Percentiles rank a stretch among this genome's conserved stretches.
phyloP scores from a whole-genome alignment of 2,888 invertebrate species.

The Lucinisca nassula region DNA sequence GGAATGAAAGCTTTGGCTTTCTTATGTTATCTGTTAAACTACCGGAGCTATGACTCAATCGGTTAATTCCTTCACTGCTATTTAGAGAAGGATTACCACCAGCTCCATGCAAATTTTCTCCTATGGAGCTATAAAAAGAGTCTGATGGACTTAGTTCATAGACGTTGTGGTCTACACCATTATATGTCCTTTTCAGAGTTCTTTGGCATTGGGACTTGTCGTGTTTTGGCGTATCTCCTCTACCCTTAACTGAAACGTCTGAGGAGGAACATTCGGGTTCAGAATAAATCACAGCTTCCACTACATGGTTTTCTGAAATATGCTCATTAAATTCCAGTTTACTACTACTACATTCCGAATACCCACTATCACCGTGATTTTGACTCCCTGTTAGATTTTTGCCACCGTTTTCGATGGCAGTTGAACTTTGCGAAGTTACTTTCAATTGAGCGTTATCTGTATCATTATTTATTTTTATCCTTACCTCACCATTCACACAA shows the following conservation, averaged over 20 bases:
- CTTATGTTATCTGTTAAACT: slow-evolving; percentile 51
- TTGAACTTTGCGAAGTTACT: background rate
- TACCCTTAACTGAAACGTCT: slow-evolving; percentile 56
- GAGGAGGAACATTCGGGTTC: slow-evolving; percentile 67
- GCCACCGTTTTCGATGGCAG: background rate
- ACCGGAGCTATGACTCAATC: slow-evolving; percentile 52
- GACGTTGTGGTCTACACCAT: slow-evolving; percentile 63
- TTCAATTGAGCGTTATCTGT: background rate
- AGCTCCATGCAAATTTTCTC: slow-evolving; percentile 55
- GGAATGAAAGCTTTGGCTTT: slow-evolving; percentile 37
- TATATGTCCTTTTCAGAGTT: slow-evolving; percentile 65
- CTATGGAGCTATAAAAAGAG: slow-evolving; percentile 61
- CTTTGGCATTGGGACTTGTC: slow-evolving; percentile 53
- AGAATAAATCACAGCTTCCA: slow-evolving; percentile 61
- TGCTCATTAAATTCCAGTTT: slow-evolving; percentile 49
- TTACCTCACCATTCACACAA: background rate
- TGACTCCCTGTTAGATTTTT: background rate
- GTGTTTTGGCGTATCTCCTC: slow-evolving; percentile 42
- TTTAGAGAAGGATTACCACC: slow-evolving; percentile 26
- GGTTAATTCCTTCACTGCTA: slow-evolving; percentile 54
- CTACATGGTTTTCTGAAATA: slow-evolving; percentile 38
- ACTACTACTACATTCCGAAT: slow-evolving; percentile 35
- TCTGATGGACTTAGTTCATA: slow-evolving; percentile 68
- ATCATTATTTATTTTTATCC: background rate
- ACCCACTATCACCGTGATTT: slow-evolving; percentile 42